Conservation (phyloP, 2,888 invertebrate genomes). For the Luffia ferchaultella region DNA sequence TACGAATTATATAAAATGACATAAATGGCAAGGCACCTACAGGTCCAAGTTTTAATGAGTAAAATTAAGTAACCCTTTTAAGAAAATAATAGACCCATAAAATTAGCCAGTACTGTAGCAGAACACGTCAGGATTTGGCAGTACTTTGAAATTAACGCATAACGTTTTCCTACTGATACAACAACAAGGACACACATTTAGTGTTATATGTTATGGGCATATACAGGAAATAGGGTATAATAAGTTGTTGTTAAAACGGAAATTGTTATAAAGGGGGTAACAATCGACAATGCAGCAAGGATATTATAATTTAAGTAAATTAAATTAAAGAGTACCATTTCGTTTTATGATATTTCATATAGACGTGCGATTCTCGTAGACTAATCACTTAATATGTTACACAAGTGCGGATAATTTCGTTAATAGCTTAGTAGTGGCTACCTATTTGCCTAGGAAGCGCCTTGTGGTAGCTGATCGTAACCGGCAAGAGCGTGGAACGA, state of each 20-base stretch:
- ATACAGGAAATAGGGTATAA: not conserved
- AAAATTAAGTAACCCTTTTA: too few species aligned
- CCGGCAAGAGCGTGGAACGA: slow-evolving; percentile 4
- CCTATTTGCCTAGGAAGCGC: not conserved
- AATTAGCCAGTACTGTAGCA: too few species aligned
- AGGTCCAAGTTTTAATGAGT: too few species aligned
- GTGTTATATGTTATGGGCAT: not conserved
- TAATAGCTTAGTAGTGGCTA: not conserved
- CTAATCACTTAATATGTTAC: not conserved
- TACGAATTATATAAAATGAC: too few species aligned
- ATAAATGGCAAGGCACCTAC: too few species aligned
- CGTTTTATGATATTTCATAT: not conserved
- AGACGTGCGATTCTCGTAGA: not conserved
- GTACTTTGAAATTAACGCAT: too few species aligned
- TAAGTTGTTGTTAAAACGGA: not conserved
- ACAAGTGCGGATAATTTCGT: not conserved
- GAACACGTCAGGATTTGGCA: too few species aligned
- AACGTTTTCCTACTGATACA: not conserved
- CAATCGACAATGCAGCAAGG: not conserved
- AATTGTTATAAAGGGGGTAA: not conserved
- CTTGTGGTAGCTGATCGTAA: not conserved
- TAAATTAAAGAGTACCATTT: not conserved
- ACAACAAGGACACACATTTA: not conserved
- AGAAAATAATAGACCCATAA: too few species aligned
- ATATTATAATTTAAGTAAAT: not conserved